phyloP scores from a whole-genome alignment of 2,888 invertebrate species.

The Sussaba pulchella region DNA sequence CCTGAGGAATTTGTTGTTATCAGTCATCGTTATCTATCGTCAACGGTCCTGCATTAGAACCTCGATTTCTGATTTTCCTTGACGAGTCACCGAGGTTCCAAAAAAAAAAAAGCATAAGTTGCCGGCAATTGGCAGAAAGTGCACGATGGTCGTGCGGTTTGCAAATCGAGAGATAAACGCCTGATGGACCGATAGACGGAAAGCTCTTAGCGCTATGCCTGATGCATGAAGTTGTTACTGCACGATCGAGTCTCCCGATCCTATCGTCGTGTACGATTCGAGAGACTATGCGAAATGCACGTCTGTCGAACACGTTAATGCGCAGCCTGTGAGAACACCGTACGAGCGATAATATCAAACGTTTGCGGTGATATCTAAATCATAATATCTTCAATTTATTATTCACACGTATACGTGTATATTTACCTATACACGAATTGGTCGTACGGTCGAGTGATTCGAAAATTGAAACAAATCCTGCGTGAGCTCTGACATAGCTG shows the following conservation, averaged over 20 bases:
- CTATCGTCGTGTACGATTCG: conserved; percentile 31
- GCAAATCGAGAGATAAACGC: conserved; percentile 28
- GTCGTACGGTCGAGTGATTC: not conserved
- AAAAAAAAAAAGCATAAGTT: no score
- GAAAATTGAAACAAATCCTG: not conserved
- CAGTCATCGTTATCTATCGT: conserved; percentile 11
- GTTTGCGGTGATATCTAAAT: conserved; percentile 51
- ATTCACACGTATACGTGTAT: conserved; percentile 8
- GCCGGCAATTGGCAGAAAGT: conserved; percentile 9
- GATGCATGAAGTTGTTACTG: conserved; percentile 49
- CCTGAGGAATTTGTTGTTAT: conserved; percentile 21
- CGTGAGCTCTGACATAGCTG: not conserved
- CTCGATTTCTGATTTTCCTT: conserved; percentile 25
- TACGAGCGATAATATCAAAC: conserved; percentile 22
- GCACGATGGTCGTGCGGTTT: conserved; percentile 4
- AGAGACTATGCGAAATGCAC: conserved; percentile 32
- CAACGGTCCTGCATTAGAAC: not conserved
- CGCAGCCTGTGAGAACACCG: conserved; percentile 1
- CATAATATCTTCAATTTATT: conserved; percentile 44
- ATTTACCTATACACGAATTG: no score
- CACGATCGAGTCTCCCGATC: conserved; percentile 27
- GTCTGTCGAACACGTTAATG: conserved; percentile 29
- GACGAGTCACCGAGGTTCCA: not conserved
- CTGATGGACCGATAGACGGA: conserved; percentile 37
- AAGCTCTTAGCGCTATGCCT: conserved; percentile 38